Evolutionary conservation across 2,888 invertebrate species (phyloP), one percentile per base, ranked within the genome.

Genomic region (Agonopterix subpropinquella): DNA sequence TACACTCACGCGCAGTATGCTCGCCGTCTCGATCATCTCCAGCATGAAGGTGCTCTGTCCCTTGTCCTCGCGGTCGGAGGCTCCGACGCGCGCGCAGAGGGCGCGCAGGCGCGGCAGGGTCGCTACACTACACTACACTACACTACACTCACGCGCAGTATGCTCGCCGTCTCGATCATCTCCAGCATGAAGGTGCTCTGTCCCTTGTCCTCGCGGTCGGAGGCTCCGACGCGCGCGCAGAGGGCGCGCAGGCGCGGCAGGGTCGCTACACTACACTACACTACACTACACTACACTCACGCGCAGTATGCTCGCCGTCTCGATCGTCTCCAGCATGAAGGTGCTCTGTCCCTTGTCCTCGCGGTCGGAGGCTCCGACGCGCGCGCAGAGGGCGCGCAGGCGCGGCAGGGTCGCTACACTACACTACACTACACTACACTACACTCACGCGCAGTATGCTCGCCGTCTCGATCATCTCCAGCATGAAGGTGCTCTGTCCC

Each of bases 251-350:
- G 92, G 53, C 95, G 81, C 0, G 97, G 95, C 48, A 99, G 89
- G 41, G 91, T 91, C 0, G 13, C 13, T n/a, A n/a, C 13, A 13
- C 13, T 13, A 2, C 13, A 1, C 1, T 97, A 4, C 18, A 18
- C 18, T 4, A 18, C 18, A 18, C 13, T 13, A 13, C 15, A 43
- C 9, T 43, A 18, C 18, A 43, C 35, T 50, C 74, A 97, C 97
- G 85, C 94, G 91, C 36, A 98, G 89, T 71, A 99, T 98, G n/a
- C 95, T 92, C 0, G 97, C 93, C 0, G 96, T 95, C 83, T 99
- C 98, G 50, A 98, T 90, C 98, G 99, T 99, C 89, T 99, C 99
- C 48, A 96, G 91, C 98, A 99, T 99, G 75, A 99, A 99, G 0
- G 99, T 99, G 48, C 98, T 99, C 55, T 99, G 92, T 0, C 98